phyloP scores from a whole-genome alignment of 2,888 invertebrate genomes.

The Pantelozetes paolii region DNA sequence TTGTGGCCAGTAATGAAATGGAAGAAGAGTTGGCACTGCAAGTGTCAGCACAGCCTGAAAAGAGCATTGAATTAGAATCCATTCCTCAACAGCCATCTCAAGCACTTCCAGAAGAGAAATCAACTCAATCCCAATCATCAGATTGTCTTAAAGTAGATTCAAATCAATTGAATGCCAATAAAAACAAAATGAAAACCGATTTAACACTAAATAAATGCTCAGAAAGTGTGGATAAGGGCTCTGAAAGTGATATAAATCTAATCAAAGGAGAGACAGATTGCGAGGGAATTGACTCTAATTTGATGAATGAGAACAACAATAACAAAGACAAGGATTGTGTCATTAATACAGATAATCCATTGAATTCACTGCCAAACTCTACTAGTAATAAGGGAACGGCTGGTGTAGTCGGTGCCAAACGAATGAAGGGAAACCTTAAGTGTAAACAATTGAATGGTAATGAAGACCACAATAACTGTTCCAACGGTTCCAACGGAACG shows the following conservation, averaged over 20 bases:
- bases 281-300: slow-evolving; percentile 17
- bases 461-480: neutral
- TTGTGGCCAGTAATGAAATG: slow-evolving; percentile 39
- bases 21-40: slow-evolving; percentile 39
- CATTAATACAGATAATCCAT: neutral
- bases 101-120: neutral
- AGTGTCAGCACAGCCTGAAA: neutral
- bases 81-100: neutral
- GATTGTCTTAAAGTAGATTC: neutral
- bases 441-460: slow-evolving; percentile 50
- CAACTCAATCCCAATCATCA: too few relatives aligned
- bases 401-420: neutral
- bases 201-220: neutral
- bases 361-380: neutral
- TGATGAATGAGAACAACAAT: slow-evolving; percentile 29
- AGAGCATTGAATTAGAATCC: neutral
- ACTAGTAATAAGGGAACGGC: neutral
- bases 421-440: slow-evolving; percentile 69
- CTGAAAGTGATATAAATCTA: slow-evolving; percentile 30
- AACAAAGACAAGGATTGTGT: slow-evolving; percentile 5
- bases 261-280: slow-evolving; percentile 5
- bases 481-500: neutral
- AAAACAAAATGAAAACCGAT: slow-evolving; percentile 6
- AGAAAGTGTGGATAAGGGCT: slow-evolving; percentile 19
- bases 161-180: neutral